Base-by-base conservation (phyloP, 1,140 invertebrate species). In the Papilio helenus region DNA sequence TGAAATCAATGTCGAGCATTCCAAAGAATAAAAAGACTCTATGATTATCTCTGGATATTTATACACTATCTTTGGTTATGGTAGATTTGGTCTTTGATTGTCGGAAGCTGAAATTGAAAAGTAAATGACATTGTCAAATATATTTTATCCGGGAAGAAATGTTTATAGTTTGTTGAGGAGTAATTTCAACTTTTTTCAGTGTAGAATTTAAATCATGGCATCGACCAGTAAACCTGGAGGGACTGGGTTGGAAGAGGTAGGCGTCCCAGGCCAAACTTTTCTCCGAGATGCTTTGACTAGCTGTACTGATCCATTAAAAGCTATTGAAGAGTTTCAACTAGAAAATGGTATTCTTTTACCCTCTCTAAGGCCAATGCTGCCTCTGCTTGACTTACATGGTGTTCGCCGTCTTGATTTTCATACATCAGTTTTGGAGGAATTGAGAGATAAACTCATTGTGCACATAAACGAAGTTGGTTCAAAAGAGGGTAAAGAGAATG, bases 321-420 rank as follows among this genome's bases (percentile, higher is more conserved):
- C 98, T 58, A 99, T 99, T 84, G 98, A 99, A 95, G 98, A 99
- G 95, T 99, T 99, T 96, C 99, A 99, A 96, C 97, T 98, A 42
- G 97, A 99, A 93, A 99, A 99, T 96, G 98, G 98, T 58, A 99
- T 99, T 84, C 93, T 99, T 51, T 93, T 99, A 51, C 98, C 99
- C 1, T 99, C 98, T 0, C 93, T 99, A 46, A 95, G 98, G 72
- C 98, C 99, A 39, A 99, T 99, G 97, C 92, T 99, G 58, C 99
- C 99, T 10, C 95, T 99, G 23, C 95, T 99, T 7, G 99, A 99
- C 94, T 95, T 99, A 7, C 99, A 99, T 93, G 98, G 98, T 10
- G 97, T 99, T 0, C 96, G 97, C 51, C 95, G 99, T 79, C 93
- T 99, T 10, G 98, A 99, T 93, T 99, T 99, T 93, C 99, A 99